These are phyloP conservation scores for Euphysa ruthae DNA, from an alignment of 30 jellyfish, hydroid and myxozoan genomes.

Conservation along the genomic window DNA sequence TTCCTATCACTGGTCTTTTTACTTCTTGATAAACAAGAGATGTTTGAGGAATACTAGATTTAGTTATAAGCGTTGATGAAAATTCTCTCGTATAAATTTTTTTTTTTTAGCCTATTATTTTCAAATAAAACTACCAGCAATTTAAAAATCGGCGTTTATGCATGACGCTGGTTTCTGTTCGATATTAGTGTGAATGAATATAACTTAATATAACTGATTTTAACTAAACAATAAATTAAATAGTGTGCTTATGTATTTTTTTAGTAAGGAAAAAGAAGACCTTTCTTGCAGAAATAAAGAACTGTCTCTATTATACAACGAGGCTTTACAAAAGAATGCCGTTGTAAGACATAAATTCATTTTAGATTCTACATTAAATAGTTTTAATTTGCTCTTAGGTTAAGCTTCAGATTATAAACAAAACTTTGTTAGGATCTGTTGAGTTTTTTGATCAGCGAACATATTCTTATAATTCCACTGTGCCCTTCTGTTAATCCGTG, in stretches of 20 bases:
- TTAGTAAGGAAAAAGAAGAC: constrained; percentile 39
- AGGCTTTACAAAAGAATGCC: constrained; percentile 24
- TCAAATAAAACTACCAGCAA: not conserved
- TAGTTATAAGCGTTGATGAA: too few species aligned
- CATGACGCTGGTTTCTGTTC: not conserved
- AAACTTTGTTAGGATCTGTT: too few species aligned
- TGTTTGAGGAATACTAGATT: too few species aligned
- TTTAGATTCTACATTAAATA: not conserved
- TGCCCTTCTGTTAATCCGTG: too few species aligned
- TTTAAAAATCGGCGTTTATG: not conserved
- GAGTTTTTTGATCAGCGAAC: too few species aligned
- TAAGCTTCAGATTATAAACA: too few species aligned
- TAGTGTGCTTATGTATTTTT: not conserved
- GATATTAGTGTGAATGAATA: too few species aligned
- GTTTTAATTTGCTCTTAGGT: not conserved
- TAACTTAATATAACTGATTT: too few species aligned
- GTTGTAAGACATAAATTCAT: not conserved
- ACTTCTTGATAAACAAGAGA: too few species aligned
- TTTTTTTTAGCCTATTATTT: not conserved
- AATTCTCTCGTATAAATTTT: not conserved
- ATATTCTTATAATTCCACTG: too few species aligned
- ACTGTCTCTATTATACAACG: constrained; percentile 8
- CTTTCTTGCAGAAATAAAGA: constrained; percentile 41
- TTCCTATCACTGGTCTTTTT: too few species aligned
- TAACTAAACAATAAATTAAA: not conserved